These are phyloP conservation scores for Lagopus leucura DNA, from an alignment of 2,113 vertebrate genomes.

Conservation along the genomic window DNA sequence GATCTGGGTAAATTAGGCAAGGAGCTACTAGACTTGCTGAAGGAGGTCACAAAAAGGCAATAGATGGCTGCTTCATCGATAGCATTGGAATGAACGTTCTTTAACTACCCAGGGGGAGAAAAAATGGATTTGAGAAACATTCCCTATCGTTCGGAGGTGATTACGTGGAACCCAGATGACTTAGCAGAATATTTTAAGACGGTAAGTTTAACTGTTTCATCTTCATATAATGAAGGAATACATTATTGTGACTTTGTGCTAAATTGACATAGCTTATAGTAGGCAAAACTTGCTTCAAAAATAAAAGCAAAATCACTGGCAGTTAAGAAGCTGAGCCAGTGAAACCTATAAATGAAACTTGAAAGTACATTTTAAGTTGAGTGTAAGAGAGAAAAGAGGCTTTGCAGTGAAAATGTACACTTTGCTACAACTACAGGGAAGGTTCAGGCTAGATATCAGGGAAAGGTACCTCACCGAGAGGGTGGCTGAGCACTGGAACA, in stretches of 20 bases:
- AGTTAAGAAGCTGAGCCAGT: background rate
- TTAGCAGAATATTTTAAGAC: constrained; percentile 86
- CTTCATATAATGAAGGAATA: background rate
- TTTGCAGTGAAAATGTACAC: background rate
- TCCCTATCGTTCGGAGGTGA: constrained; percentile 85
- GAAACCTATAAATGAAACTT: background rate
- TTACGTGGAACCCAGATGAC: constrained; percentile 81
- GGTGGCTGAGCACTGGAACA: too few relatives aligned
- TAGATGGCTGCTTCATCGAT: background rate
- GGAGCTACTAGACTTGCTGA: background rate
- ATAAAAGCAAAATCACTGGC: background rate
- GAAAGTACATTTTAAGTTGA: background rate
- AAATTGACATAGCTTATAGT: fast-evolving
- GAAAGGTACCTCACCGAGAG: too few relatives aligned
- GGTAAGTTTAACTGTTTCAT: constrained; percentile 63
- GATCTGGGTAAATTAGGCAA: background rate
- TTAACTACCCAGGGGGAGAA: background rate
- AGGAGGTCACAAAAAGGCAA: background rate
- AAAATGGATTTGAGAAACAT: constrained; percentile 83
- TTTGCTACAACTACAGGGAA: background rate
- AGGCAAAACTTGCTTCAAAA: background rate
- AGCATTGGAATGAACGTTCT: background rate
- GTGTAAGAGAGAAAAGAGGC: background rate
- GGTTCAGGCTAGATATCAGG: too few relatives aligned
- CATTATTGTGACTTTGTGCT: background rate